phyloP scores from a whole-genome alignment of 2,113 vertebrate species.

The Poeciliopsis prolifica region DNA sequence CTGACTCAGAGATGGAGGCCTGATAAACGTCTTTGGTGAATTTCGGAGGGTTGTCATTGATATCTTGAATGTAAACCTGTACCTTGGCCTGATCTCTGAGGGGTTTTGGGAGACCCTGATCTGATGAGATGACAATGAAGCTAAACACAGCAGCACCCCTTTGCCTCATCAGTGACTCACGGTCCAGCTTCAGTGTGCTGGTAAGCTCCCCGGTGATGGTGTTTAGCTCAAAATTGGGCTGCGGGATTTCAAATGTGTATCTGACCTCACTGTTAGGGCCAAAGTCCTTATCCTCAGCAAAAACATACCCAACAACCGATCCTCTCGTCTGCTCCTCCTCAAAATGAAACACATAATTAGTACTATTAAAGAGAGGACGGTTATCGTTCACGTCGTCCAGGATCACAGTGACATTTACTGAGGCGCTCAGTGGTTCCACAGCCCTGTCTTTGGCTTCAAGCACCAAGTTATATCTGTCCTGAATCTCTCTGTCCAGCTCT shows the following conservation, averaged over 20 bases:
- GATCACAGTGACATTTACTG: constrained; percentile 91
- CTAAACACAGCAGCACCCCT: constrained; percentile 91
- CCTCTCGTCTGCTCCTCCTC: constrained; percentile 92
- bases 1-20: constrained; percentile 92
- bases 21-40: constrained; percentile 97
- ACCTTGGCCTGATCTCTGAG: constrained; percentile 95
- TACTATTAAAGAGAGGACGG: constrained; percentile 95
- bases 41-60: constrained; percentile 95
- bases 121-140: constrained; percentile 87
- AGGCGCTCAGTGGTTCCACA: constrained; percentile 89
- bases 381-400: constrained; percentile 97
- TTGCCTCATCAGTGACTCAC: constrained; percentile 92
- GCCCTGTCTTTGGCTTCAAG: constrained; percentile 91
- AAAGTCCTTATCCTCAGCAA: constrained; percentile 91
- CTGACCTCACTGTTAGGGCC: constrained; percentile 92
- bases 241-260: constrained; percentile 89
- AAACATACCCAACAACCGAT: constrained; percentile 87
- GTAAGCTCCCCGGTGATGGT: constrained; percentile 87
- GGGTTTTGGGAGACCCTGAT: constrained; percentile 94
- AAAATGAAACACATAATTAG: constrained; percentile 95
- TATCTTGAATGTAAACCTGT: constrained; percentile 93
- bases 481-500: constrained; percentile 94
- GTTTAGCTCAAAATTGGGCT: constrained; percentile 93
- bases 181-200: constrained; percentile 89
- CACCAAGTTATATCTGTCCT: constrained; percentile 89